Percentiles rank a stretch among this genome's conserved stretches.
These are phyloP conservation scores for Cynoglossus semilaevis DNA, from an alignment of 2,113 vertebrate genomes.

Conservation along the genomic window DNA sequence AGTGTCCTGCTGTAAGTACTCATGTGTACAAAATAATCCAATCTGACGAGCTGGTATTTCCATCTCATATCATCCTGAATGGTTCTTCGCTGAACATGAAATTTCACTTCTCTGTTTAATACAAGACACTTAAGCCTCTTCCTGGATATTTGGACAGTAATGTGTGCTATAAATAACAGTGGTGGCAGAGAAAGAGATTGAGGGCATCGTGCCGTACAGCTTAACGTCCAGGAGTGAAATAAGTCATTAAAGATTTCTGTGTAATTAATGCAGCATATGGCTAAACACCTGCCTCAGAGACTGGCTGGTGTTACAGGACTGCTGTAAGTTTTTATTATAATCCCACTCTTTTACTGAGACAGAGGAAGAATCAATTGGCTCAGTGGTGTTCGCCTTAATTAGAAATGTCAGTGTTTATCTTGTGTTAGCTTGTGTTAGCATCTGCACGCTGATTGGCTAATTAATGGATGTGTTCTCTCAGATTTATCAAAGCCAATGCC, in stretches of 20 bases:
- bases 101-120: constrained; percentile 54
- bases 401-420: constrained; percentile 12
- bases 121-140: constrained; percentile 27
- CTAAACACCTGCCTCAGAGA: constrained; percentile 63
- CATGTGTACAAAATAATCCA: constrained; percentile 52
- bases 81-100: constrained; percentile 44
- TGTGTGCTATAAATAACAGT: constrained; percentile 52
- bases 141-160: constrained; percentile 24
- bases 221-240: constrained; percentile 36
- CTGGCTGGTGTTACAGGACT: constrained; percentile 17
- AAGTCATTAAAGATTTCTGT: constrained; percentile 58
- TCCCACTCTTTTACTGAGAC: constrained; percentile 24
- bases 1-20: constrained; percentile 21
- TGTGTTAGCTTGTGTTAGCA: not conserved
- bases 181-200: constrained; percentile 14
- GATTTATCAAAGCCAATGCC: constrained; percentile 10
- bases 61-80: constrained; percentile 36
- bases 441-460: constrained; percentile 6
- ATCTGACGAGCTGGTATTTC: constrained; percentile 30
- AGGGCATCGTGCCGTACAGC: constrained; percentile 40
- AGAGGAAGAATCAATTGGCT: constrained; percentile 11
- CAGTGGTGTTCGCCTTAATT: constrained; percentile 11
- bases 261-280: constrained; percentile 68
- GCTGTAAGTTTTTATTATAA: constrained; percentile 14
- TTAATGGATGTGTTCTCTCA: constrained; percentile 1